Percentiles rank a stretch among this genome's conserved stretches.
Evolutionary conservation across 2,113 vertebrate genomes (phyloP).

Genomic region (Gallinago media): DNA sequence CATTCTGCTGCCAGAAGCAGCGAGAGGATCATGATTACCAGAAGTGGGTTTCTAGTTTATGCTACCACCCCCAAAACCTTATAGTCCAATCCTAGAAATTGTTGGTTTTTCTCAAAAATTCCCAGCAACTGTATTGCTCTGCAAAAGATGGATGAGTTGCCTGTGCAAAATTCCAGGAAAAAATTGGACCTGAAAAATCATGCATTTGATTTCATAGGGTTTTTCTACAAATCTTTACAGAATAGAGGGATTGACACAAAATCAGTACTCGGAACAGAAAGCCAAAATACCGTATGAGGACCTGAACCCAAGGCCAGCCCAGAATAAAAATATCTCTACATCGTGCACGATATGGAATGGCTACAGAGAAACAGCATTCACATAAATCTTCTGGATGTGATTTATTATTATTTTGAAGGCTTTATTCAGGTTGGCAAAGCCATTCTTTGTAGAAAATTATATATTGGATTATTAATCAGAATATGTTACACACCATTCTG

Average conservation of each 20-base stretch:
- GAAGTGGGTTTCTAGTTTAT: background rate
- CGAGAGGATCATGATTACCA: background rate
- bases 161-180: background rate
- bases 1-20: background rate
- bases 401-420: background rate
- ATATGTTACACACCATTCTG: background rate
- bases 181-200: background rate
- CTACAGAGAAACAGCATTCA: background rate
- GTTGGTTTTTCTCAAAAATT: background rate
- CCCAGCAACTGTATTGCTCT: background rate
- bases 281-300: background rate
- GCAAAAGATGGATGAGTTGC: background rate
- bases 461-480: background rate
- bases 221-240: background rate
- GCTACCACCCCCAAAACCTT: background rate
- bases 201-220: background rate
- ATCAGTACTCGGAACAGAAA: background rate
- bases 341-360: background rate
- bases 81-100: accelerated
- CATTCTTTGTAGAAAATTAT: background rate
- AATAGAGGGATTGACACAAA: background rate
- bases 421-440: background rate
- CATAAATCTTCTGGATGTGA: background rate
- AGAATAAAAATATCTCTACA: background rate
- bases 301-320: background rate